These are phyloP conservation scores for Orchesella cincta DNA, from an alignment of 1,140 invertebrate species.

Conservation along the genomic window DNA sequence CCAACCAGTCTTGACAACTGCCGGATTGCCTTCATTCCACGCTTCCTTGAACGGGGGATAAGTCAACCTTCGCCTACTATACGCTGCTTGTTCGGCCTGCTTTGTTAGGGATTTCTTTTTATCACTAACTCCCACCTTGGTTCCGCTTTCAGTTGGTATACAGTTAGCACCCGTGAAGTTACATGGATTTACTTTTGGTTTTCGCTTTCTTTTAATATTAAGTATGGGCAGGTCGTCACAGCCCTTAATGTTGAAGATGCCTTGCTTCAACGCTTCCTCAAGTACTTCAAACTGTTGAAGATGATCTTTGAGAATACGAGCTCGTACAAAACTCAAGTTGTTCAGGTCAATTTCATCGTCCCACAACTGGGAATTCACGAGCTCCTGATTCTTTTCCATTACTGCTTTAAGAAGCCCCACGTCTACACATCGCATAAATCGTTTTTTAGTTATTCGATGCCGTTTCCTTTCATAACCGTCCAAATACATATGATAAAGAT, in stretches of 20 bases:
- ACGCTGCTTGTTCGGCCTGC: too few relatives aligned
- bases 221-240: not conserved
- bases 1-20: too few relatives aligned
- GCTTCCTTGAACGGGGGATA: not conserved
- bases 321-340: not conserved
- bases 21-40: not conserved
- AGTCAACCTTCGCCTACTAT: not conserved
- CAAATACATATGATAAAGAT: not conserved
- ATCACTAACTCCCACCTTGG: too few relatives aligned
- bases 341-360: not conserved
- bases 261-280: not conserved
- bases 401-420: not conserved
- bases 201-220: not conserved
- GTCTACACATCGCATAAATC: conserved; percentile 1
- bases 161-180: too few relatives aligned
- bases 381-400: not conserved
- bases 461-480: not conserved
- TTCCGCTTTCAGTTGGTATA: too few relatives aligned
- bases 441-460: conserved; percentile 11
- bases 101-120: too few relatives aligned
- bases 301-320: not conserved
- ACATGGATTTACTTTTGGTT: too few relatives aligned
- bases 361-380: not conserved
- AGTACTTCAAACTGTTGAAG: not conserved
- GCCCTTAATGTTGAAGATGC: not conserved